These are phyloP conservation scores for Eustalomyia histrio DNA, from an alignment of 2,888 invertebrate genomes.

Conservation along the genomic window DNA sequence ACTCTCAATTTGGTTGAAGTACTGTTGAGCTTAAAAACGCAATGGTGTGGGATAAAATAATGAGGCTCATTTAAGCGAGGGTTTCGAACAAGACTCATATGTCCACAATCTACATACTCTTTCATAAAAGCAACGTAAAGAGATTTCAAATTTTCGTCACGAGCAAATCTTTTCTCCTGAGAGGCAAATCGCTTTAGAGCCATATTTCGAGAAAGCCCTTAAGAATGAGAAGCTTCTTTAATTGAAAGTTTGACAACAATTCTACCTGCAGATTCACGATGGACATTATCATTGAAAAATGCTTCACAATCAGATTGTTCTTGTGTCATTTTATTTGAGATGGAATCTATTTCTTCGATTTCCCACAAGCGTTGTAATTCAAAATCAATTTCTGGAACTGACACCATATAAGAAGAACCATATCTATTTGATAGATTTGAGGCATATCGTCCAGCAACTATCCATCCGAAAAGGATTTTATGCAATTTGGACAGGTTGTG, in stretches of 20 bases:
- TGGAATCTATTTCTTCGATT: slow-evolving; percentile 7
- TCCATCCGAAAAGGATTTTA: slow-evolving; percentile 58
- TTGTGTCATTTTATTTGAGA: neutral
- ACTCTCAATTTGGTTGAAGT: too few relatives aligned
- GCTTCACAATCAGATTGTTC: slow-evolving; percentile 45
- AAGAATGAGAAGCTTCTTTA: slow-evolving; percentile 13
- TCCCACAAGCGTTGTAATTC: too few relatives aligned
- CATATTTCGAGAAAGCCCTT: slow-evolving; percentile 43
- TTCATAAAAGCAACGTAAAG: slow-evolving; percentile 38
- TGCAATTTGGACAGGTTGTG: slow-evolving; percentile 54
- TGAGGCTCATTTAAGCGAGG: too few relatives aligned
- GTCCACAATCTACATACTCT: slow-evolving; percentile 75
- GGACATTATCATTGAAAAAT: slow-evolving; percentile 26
- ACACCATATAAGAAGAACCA: slow-evolving; percentile 15
- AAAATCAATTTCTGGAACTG: too few relatives aligned
- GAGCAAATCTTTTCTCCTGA: too few relatives aligned
- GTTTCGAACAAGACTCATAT: slow-evolving; percentile 68
- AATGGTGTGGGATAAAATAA: too few relatives aligned
- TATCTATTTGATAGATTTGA: neutral
- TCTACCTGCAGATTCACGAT: slow-evolving; percentile 32
- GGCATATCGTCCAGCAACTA: slow-evolving; percentile 42
- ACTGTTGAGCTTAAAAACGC: too few relatives aligned
- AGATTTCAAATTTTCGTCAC: slow-evolving; percentile 15
- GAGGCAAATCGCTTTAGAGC: slow-evolving; percentile 38
- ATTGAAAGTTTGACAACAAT: slow-evolving; percentile 53